Conservation (phyloP, 2,888 invertebrate species). For the Ochropacha duplaris region DNA sequence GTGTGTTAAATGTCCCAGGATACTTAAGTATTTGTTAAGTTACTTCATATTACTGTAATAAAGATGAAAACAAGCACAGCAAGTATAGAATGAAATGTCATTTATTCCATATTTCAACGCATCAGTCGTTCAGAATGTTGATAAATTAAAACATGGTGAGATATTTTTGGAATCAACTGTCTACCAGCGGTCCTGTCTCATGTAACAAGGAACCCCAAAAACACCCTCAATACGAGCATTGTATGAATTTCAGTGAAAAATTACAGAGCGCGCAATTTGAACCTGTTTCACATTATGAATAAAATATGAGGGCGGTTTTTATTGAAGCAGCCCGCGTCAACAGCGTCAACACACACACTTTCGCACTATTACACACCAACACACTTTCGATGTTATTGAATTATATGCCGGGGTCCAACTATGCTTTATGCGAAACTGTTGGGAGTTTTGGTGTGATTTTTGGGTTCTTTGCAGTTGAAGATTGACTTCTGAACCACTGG, state of each 20-base stretch:
- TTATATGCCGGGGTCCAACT: not conserved
- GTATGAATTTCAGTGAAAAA: constrained; percentile 8
- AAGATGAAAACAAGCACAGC: too few relatives aligned
- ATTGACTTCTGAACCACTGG: too few relatives aligned
- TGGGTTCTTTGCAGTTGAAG: too few relatives aligned
- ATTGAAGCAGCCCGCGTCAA: constrained; percentile 9
- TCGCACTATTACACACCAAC: constrained; percentile 1
- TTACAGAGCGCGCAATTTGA: constrained; percentile 20
- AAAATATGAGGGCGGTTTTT: constrained; percentile 25
- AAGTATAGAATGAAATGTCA: too few relatives aligned
- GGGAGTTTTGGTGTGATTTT: too few relatives aligned
- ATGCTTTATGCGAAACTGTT: not conserved
- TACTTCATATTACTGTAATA: too few relatives aligned
- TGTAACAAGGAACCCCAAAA: not conserved
- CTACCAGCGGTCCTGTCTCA: not conserved
- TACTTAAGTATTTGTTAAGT: too few relatives aligned
- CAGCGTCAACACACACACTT: constrained; percentile 17
- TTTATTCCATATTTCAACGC: too few relatives aligned
- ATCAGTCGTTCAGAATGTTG: too few relatives aligned
- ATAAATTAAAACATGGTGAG: too few relatives aligned
- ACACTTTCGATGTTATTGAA: not conserved
- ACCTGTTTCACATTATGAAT: constrained; percentile 31
- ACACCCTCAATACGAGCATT: constrained; percentile 1
- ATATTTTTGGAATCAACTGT: too few relatives aligned
- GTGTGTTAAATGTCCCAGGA: too few relatives aligned